Conservation (phyloP, 1,140 invertebrate genomes). For the Xylocopa sonorina region DNA sequence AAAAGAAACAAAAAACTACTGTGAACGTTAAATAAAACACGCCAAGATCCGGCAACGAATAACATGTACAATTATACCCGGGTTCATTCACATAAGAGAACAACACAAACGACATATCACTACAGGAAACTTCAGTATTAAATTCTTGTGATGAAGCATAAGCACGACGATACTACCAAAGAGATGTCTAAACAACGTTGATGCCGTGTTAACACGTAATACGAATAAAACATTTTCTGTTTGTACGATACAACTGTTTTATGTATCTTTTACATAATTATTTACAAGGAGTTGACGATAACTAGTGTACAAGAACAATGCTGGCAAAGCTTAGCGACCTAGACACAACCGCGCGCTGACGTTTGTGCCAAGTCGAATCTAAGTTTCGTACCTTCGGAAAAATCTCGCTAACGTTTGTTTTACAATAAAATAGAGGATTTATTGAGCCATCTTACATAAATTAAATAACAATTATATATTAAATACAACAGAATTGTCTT, state of each 20-base stretch:
- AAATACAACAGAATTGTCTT: conserved; percentile 55
- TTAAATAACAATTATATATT: conserved; percentile 43
- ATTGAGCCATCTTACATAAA: conserved; percentile 51
- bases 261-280: conserved; percentile 12
- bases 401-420: not conserved
- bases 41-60: not conserved
- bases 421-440: conserved; percentile 61
- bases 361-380: not conserved
- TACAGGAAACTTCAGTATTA: conserved; percentile 48
- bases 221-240: conserved; percentile 60
- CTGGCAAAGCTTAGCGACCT: not conserved
- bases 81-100: conserved; percentile 1
- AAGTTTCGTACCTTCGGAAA: not conserved
- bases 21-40: conserved; percentile 23
- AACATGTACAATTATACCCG: conserved; percentile 1
- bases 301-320: not conserved
- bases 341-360: not conserved
- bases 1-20: not conserved
- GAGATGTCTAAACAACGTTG: conserved; percentile 34
- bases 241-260: conserved; percentile 42
- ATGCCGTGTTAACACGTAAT: conserved; percentile 53
- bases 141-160: conserved; percentile 29
- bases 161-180: conserved; percentile 39
- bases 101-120: conserved; percentile 55
- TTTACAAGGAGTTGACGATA: not conserved